Evolutionary conservation across 2,888 invertebrate genomes (phyloP).

Genomic region (Leucozona laternaria): DNA sequence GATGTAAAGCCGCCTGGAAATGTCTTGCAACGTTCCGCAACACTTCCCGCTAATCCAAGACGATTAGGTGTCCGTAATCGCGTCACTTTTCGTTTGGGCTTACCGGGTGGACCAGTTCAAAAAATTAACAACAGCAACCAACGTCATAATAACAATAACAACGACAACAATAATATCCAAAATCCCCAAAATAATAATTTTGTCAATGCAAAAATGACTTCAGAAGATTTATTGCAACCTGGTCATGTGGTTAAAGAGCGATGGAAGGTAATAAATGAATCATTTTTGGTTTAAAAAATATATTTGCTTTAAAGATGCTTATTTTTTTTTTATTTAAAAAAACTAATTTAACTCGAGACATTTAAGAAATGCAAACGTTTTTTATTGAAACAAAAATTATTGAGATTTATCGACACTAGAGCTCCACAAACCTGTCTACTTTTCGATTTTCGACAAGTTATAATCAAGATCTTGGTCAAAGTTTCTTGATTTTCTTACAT

Average conservation of each 20-base stretch:
- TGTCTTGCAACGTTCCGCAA: constrained; percentile 82
- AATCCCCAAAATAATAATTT: constrained; percentile 71
- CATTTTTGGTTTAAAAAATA: not conserved
- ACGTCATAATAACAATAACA: constrained; percentile 54
- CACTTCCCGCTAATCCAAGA: constrained; percentile 82
- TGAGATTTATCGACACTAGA: too few relatives aligned
- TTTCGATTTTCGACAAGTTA: too few relatives aligned
- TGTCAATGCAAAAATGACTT: constrained; percentile 88
- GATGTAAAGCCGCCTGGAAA: constrained; percentile 76
- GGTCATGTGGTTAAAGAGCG: constrained; percentile 99
- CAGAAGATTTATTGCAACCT: constrained; percentile 96
- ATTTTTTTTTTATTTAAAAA: too few relatives aligned
- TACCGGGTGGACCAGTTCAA: constrained; percentile 75
- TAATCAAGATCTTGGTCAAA: too few relatives aligned
- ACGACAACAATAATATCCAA: constrained; percentile 64
- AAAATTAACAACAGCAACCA: constrained; percentile 45
- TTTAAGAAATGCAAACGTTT: too few relatives aligned
- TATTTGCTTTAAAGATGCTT: too few relatives aligned
- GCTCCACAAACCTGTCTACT: too few relatives aligned
- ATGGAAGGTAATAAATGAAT: constrained; percentile 92
- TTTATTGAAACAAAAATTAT: too few relatives aligned
- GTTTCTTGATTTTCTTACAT: too few relatives aligned
- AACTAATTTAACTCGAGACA: too few relatives aligned
- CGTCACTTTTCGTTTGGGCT: constrained; percentile 81
- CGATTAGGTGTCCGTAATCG: constrained; percentile 79